A percentile compares a stretch with the other conserved stretches of the same genome.
phyloP scores from a whole-genome alignment of 2,113 vertebrate genomes.

The Lasiurus borealis region DNA sequence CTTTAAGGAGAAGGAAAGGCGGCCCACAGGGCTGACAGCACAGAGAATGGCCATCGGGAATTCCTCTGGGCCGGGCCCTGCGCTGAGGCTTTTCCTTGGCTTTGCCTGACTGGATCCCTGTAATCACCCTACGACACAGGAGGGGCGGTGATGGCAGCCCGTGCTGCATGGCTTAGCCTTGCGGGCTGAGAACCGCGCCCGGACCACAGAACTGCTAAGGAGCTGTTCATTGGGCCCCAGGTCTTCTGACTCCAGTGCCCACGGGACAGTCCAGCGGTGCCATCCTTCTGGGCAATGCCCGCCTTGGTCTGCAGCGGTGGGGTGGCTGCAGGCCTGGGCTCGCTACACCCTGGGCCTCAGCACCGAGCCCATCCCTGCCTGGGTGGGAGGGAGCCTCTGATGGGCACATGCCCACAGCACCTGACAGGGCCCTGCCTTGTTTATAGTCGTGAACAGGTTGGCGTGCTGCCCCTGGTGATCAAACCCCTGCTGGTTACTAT shows the following conservation, averaged over 20 bases:
- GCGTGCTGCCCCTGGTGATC: too few relatives aligned
- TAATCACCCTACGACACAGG: background rate
- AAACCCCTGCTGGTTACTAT: background rate
- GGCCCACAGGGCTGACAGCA: background rate
- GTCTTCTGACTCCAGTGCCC: background rate
- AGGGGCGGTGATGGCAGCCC: background rate
- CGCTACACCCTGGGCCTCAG: background rate
- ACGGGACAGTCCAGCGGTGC: background rate
- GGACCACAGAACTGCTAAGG: background rate
- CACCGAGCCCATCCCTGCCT: background rate
- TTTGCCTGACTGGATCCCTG: background rate
- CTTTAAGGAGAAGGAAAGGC: background rate
- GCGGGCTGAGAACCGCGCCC: background rate
- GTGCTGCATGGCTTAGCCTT: background rate
- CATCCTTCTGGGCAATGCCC: background rate
- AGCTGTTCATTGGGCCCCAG: background rate
- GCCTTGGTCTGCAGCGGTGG: background rate
- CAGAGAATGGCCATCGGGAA: background rate
- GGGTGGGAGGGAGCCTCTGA: background rate
- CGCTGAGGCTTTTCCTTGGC: background rate
- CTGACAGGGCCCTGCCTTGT: background rate
- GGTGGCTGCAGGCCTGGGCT: background rate
- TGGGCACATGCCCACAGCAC: background rate
- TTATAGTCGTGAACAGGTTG: background rate
- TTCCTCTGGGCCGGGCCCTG: background rate